Base-by-base conservation (phyloP, 2,113 vertebrate species). In the Dolichallabes microphthalmus region DNA sequence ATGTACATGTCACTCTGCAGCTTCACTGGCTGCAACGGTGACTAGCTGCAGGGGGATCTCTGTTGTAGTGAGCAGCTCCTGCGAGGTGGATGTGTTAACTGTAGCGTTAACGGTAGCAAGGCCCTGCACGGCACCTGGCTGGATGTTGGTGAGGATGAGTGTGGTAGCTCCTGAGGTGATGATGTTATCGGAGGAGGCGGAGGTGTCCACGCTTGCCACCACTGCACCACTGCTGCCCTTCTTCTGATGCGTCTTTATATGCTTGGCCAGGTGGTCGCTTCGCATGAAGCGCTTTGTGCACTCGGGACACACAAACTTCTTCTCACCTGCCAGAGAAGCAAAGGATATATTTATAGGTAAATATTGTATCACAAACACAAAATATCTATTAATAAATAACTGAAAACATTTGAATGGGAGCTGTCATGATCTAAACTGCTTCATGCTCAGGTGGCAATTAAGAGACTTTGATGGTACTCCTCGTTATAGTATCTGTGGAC, bases 241-340 rank as follows among this genome's bases (percentile, higher is more conserved):
- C 96, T 99, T 99, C 93, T 98, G 97, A 94, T 99, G 98, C 81
- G 98, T 99, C 96, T 99, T 99, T 95, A 99, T 98, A 93, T 99
- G 98, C 96, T 99, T 99, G 92, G 98, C 97, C 96, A 99, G 97
- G 91, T 99, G 98, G 92, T 99, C 98, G 92, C 98, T 99, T 93
- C 98, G 96, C 98, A 99, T 99, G 93, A 99, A 99, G 89, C 98
- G 96, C 94, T 99, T 99, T 92, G 97, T 98, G 94, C 98, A 99
- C 95, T 99, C 98, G 9, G 96, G 96, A 94, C 98, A 99, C 91
- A 98, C 97, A 94, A 99, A 99, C 92, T 99, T 99, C 96, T 99
- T 99, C 94, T 99, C 98, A 91, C 98, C 98, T 99, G 94, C 91
- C 81, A 90, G 15, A 74, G 63, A 57, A 88, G 5, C 77, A 64